Percentiles rank a stretch among this genome's conserved stretches.
phyloP scores from a whole-genome alignment of 1,140 invertebrate species.

The Drosophila lowei region DNA sequence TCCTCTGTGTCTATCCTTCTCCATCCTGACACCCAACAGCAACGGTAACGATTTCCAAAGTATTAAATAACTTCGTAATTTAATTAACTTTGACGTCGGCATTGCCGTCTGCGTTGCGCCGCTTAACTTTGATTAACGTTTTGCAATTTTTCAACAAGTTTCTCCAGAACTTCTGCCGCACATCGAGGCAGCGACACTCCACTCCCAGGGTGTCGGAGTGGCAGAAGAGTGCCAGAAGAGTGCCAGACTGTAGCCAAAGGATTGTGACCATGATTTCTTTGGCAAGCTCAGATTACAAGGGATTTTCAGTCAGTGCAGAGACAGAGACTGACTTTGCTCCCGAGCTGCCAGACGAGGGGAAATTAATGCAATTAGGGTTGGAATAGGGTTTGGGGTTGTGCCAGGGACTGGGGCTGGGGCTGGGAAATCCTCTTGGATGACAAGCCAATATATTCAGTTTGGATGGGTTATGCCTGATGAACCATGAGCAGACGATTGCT shows the following conservation, averaged over 20 bases:
- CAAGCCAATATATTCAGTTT: slow-evolving; percentile 34
- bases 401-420: slow-evolving; percentile 7
- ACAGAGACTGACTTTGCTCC: no score
- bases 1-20: slow-evolving; percentile 7
- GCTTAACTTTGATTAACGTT: slow-evolving; percentile 82
- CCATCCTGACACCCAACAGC: slow-evolving; percentile 5
- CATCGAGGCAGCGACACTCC: slow-evolving; percentile 28
- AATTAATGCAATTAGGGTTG: background rate
- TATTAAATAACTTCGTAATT: slow-evolving; percentile 82
- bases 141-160: slow-evolving; percentile 80
- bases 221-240: background rate
- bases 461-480: no score
- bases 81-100: slow-evolving; percentile 79
- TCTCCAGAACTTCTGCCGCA: slow-evolving; percentile 61
- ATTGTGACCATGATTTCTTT: slow-evolving; percentile 65
- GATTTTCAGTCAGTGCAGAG: slow-evolving; percentile 43
- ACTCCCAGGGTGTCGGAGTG: background rate
- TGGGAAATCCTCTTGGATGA: slow-evolving; percentile 20
- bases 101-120: slow-evolving; percentile 42
- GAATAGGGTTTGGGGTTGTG: slow-evolving; percentile 8
- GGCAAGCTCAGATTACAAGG: slow-evolving; percentile 66
- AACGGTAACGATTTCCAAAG: slow-evolving; percentile 66
- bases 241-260: slow-evolving; percentile 47
- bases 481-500: background rate
- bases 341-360: slow-evolving; percentile 9